A percentile compares a stretch with the other conserved stretches of the same genome.
Evolutionary conservation across 2,113 vertebrate genomes (phyloP).

Genomic region (Etheostoma spectabile): DNA sequence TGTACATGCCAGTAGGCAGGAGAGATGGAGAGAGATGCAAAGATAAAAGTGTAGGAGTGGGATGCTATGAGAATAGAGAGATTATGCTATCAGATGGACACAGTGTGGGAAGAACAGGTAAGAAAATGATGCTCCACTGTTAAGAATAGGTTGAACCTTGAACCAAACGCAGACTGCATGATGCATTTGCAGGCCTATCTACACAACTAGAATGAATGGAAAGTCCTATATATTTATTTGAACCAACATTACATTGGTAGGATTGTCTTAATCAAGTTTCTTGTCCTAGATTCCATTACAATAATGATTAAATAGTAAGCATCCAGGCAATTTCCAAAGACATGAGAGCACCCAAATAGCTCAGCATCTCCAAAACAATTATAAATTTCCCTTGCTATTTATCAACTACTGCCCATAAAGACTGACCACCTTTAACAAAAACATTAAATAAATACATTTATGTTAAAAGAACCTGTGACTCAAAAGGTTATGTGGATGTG

Average conservation of each 20-base stretch:
- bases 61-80: constrained; percentile 58
- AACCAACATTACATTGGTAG: neutral
- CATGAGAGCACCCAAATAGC: neutral
- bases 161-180: constrained; percentile 27
- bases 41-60: constrained; percentile 59
- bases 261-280: neutral
- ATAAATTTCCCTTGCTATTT: neutral
- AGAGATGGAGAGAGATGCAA: constrained; percentile 51
- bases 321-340: neutral
- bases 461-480: constrained; percentile 6
- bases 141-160: constrained; percentile 53
- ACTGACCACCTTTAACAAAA: neutral
- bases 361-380: neutral
- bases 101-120: constrained; percentile 73
- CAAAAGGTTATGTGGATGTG: constrained; percentile 13
- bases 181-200: constrained; percentile 13
- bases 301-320: neutral
- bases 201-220: neutral
- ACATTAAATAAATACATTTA: constrained; percentile 18
- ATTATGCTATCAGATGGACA: constrained; percentile 56
- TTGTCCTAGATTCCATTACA: neutral
- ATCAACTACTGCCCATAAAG: neutral
- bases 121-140: constrained; percentile 43
- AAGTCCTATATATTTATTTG: neutral
- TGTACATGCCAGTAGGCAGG: constrained; percentile 52